Conservation (phyloP, 2,888 invertebrate genomes). For the Psylliodes chrysocephalus region DNA sequence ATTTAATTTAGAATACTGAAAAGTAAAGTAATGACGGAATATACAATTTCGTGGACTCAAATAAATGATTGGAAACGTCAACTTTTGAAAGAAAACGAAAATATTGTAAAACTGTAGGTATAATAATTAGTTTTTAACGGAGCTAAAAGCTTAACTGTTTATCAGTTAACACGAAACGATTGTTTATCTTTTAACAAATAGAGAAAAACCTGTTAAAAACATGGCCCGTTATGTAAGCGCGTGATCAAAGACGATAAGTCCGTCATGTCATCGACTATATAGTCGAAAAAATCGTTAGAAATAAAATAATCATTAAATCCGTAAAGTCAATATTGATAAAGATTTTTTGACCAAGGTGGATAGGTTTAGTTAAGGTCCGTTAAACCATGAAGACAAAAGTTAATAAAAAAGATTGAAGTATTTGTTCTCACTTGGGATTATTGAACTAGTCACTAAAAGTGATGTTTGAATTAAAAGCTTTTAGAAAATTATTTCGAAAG, state of each 20-base stretch:
- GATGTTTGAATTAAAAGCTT: not conserved
- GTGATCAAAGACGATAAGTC: not conserved
- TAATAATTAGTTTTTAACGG: too few species aligned
- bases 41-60: too few species aligned
- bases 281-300: conserved; percentile 1
- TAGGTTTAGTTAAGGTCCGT: not conserved
- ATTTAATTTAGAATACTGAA: too few species aligned
- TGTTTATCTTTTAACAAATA: conserved; percentile 24
- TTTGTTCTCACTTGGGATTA: not conserved
- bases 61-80: too few species aligned
- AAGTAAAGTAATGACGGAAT: too few species aligned
- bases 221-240: conserved; percentile 18
- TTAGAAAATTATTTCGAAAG: not conserved
- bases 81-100: too few species aligned
- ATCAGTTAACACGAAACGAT: conserved; percentile 1
- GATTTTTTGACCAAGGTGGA: not conserved
- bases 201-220: conserved; percentile 20
- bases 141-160: conserved; percentile 16
- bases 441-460: not conserved
- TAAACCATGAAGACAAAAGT: conserved; percentile 9
- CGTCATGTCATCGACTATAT: conserved; percentile 11
- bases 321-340: conserved; percentile 3
- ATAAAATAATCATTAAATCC: conserved; percentile 6
- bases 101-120: too few species aligned
- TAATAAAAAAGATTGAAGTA: conserved; percentile 1